phyloP scores from a whole-genome alignment of 2,113 vertebrate genomes.

The Callospermophilus lateralis region DNA sequence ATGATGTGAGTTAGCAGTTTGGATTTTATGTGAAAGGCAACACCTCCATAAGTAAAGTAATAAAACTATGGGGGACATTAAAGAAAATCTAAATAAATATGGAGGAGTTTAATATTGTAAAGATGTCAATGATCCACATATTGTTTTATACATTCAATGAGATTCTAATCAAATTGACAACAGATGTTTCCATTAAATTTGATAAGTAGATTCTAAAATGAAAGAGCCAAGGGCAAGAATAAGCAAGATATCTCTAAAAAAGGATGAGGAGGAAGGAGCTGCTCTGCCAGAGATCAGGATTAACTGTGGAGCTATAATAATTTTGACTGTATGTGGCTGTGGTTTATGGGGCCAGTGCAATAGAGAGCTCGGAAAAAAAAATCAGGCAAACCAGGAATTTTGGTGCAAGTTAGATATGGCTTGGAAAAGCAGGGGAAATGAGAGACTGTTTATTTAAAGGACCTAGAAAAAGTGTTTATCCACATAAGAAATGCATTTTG shows the following conservation, averaged over 20 bases:
- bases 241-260: constrained; percentile 23
- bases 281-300: neutral
- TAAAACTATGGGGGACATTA: constrained; percentile 43
- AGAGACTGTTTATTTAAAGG: neutral
- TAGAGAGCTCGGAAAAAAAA: neutral
- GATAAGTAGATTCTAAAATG: constrained; percentile 52
- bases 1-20: neutral
- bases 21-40: neutral
- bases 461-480: neutral
- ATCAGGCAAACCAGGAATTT: neutral
- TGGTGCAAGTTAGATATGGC: neutral
- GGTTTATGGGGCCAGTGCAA: neutral
- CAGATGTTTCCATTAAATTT: constrained; percentile 68
- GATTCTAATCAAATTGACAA: constrained; percentile 60
- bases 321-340: neutral
- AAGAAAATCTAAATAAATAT: constrained; percentile 33
- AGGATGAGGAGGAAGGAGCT: neutral
- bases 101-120: constrained; percentile 52
- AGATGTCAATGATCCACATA: constrained; percentile 36
- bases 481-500: neutral
- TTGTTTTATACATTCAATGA: constrained; percentile 6
- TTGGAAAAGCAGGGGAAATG: neutral
- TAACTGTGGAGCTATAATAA: neutral
- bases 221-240: constrained; percentile 37
- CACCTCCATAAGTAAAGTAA: neutral